Evolutionary conservation across 2,888 invertebrate genomes (phyloP), one percentile per base, ranked within the genome.

Genomic region (Oegoconia quadripuncta): DNA sequence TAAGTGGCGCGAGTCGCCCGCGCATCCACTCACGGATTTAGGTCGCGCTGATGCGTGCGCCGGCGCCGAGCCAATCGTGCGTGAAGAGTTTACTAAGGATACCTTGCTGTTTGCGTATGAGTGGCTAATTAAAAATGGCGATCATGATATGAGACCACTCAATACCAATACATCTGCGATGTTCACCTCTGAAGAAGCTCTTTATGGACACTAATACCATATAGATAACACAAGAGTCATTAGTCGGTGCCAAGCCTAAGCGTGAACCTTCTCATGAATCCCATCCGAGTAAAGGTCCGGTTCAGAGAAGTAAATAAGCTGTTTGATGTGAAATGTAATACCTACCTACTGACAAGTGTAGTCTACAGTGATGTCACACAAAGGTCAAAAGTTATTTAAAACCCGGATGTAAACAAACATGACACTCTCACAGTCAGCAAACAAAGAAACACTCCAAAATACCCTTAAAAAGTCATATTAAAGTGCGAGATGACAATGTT

Each of bases 401-500:
- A 27, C 25, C 32, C 36, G 36, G 33, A 36, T 37, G 27, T 25
- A 9, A 25, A 34, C 20, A 27, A 31, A 33, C 23, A 30, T n/a
- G 22, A 5, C 12, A 34, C 13, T 18, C 34, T 14, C 12, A 18
- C 13, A 7, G 12, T 18, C 20, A 30, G 41, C 32, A 36, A 49
- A 55, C 49, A 43, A 48, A 52, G 31, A 27, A 53, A 39, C 29
- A 48, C 34, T 47, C 36, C 37, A 39, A 40, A 48, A 51, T 42
- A 29, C 44, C 58, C 51, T 51, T 57, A 49, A 51, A 55, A 41
- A 50, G 59, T 38, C 35, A 50, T 57, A 59, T 50, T 33, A 33
- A 15, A 48, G 55, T 48, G 52, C 50, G 52, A 56, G 59, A 62
- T 61, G 59, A 57, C 53, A 48, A 51, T 48, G 59, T 33, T 12